Evolutionary conservation across 2,888 invertebrate genomes (phyloP).

Genomic region (Halictus quadricinctus): DNA sequence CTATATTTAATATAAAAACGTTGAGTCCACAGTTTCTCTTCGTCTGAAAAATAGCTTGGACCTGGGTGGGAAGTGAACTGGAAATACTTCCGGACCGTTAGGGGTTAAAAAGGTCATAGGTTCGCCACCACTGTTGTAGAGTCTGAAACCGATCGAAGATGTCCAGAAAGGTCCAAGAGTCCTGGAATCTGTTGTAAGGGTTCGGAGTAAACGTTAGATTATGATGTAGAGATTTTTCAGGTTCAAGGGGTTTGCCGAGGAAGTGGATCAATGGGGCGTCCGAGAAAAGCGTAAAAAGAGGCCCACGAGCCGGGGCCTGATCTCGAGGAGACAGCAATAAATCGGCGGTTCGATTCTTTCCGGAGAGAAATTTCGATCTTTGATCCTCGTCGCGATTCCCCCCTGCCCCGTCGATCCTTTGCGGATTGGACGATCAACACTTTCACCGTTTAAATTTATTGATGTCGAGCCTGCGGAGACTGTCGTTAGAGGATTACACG

Average conservation of each 20-base stretch:
- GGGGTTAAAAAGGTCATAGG: too few species aligned
- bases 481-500: neutral
- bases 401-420: neutral
- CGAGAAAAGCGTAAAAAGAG: neutral
- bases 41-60: too few species aligned
- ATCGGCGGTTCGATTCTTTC: neutral
- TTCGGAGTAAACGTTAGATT: neutral
- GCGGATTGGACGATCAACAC: constrained; percentile 18
- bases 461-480: constrained; percentile 1
- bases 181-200: neutral
- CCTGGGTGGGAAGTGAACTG: too few species aligned
- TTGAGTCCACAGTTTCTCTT: too few species aligned
- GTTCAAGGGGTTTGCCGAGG: neutral
- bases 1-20: too few species aligned
- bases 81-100: too few species aligned
- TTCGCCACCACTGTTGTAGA: too few species aligned
- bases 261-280: neutral
- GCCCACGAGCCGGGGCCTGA: neutral
- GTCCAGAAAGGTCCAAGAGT: neutral
- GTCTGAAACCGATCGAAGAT: neutral
- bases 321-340: neutral
- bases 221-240: neutral
- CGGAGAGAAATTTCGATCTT: constrained; percentile 19
- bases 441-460: constrained; percentile 30
- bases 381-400: constrained; percentile 4